Evolutionary conservation across 1,140 invertebrate genomes (phyloP).

Genomic region (Tetraneura akinire): DNA sequence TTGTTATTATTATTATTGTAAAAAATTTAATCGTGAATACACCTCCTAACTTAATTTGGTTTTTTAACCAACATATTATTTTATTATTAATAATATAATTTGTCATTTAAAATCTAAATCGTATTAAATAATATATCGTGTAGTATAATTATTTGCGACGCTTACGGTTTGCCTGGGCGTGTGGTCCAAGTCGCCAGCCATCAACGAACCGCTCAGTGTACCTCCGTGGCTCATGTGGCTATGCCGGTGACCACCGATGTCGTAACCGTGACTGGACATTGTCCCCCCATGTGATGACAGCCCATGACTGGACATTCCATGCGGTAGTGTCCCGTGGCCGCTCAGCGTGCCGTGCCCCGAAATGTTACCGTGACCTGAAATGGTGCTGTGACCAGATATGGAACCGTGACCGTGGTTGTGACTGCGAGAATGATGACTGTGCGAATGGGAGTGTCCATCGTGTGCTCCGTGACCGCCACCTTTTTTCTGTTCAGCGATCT

Average conservation of each 20-base stretch:
- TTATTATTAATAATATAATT: no score
- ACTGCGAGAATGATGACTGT: constrained; percentile 31
- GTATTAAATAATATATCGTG: not conserved
- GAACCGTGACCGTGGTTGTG: constrained; percentile 45
- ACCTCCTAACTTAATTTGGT: no score
- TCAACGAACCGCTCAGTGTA: constrained; percentile 23
- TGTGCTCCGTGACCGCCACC: constrained; percentile 57
- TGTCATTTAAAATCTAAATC: no score
- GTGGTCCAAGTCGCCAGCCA: constrained; percentile 61
- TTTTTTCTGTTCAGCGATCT: constrained; percentile 88
- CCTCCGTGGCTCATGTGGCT: constrained; percentile 22
- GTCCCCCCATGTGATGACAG: constrained; percentile 60
- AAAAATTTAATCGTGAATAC: no score
- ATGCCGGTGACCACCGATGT: constrained; percentile 40
- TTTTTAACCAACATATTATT: no score
- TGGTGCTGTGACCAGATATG: constrained; percentile 40
- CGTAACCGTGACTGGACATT: constrained; percentile 61
- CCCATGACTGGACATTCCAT: constrained; percentile 15
- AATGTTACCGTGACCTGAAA: not conserved
- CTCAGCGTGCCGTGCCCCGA: not conserved
- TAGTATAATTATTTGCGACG: constrained; percentile 56
- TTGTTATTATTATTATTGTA: no score
- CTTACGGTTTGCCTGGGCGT: constrained; percentile 77
- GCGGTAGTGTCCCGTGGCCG: not conserved
- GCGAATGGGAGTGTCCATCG: constrained; percentile 39